phyloP scores from a whole-genome alignment of 2,888 invertebrate genomes.

The Myathropa florea region DNA sequence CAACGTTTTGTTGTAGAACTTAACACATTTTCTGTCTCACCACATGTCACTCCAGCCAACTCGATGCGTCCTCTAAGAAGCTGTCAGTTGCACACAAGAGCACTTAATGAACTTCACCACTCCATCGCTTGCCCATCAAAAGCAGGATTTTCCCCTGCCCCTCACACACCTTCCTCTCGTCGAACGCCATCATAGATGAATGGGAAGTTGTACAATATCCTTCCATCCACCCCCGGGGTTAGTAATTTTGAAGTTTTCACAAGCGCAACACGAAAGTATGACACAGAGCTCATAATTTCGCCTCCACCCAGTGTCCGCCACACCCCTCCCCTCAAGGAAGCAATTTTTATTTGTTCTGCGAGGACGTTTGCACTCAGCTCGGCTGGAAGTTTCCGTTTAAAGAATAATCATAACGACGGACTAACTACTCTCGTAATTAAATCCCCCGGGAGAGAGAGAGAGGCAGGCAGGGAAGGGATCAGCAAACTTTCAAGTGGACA shows the following conservation, averaged over 20 bases:
- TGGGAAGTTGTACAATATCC: slow-evolving; percentile 36
- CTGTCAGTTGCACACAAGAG: slow-evolving; percentile 67
- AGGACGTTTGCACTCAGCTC: neutral
- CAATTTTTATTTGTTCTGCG: slow-evolving; percentile 7
- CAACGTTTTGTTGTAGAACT: neutral
- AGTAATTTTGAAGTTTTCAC: slow-evolving; percentile 63
- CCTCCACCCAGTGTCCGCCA: neutral
- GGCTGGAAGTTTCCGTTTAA: slow-evolving; percentile 38
- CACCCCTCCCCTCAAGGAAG: neutral
- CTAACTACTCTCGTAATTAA: slow-evolving; percentile 70
- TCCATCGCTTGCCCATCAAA: slow-evolving; percentile 54
- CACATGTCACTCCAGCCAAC: neutral
- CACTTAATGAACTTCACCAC: slow-evolving; percentile 60
- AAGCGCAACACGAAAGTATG: slow-evolving; percentile 50
- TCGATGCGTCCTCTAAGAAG: slow-evolving; percentile 1
- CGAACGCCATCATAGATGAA: neutral
- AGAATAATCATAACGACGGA: slow-evolving; percentile 59
- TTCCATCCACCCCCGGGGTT: slow-evolving; percentile 22
- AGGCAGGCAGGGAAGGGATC: slow-evolving; percentile 31
- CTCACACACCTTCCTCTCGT: neutral
- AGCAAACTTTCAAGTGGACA: slow-evolving; percentile 68
- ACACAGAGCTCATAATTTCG: slow-evolving; percentile 58
- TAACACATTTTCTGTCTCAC: neutral
- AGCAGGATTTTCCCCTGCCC: neutral
- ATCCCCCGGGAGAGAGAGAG: slow-evolving; percentile 36